Base-by-base conservation (phyloP, 2,888 invertebrate genomes). In the Philonicus albiceps region DNA sequence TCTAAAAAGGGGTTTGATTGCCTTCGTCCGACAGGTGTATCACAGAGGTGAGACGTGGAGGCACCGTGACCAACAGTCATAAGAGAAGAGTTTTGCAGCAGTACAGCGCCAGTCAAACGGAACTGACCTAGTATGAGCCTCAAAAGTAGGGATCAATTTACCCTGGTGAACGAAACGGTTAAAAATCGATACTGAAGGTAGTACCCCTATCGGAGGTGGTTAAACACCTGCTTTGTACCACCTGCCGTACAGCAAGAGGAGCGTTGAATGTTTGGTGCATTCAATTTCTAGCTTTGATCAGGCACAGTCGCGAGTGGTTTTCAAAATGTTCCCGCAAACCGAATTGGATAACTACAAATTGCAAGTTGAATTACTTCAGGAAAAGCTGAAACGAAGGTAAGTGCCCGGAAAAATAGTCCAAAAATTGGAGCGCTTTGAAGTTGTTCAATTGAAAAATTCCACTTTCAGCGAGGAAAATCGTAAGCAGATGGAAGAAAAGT, bases 381-480 rank as follows among this genome's bases (percentile, higher is more conserved):
- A 92, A 88, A 92, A 92, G 88, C 89, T 92, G 43, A 90, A 91
- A 55, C 89, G 91, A 88, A 92, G 92, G 92, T 92, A 86, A 88
- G 89, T 86, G 19, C 27, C 37, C 53, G 27, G 72, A 55, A 64
- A 64, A 86, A 49, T 22, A 72, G 7, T 22, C 27, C 27, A 19
- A 22, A 64, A 75, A 8, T 84, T 43, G 37, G 5, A 31, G 34
- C 64, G 27, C 53, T 88, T 88, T 87, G 86, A 87, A 88, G 87
- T 87, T 37, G 5, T 85, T 81, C 64, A 31, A 22, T 34, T 53
- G 31, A 31, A 43, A 43, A 16, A n/a, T 40, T 53, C 19, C 34
- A 76, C 84, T 88, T 87, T 64, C 88, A 94, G 94, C 89, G 94
- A 94, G 90, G 93, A 93, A 89, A 93, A 93, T 90, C 92, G 94